Percentiles rank a stretch among this genome's conserved stretches.
Conservation (phyloP, 2,888 invertebrate genomes). For the Callimorpha dominula region DNA sequence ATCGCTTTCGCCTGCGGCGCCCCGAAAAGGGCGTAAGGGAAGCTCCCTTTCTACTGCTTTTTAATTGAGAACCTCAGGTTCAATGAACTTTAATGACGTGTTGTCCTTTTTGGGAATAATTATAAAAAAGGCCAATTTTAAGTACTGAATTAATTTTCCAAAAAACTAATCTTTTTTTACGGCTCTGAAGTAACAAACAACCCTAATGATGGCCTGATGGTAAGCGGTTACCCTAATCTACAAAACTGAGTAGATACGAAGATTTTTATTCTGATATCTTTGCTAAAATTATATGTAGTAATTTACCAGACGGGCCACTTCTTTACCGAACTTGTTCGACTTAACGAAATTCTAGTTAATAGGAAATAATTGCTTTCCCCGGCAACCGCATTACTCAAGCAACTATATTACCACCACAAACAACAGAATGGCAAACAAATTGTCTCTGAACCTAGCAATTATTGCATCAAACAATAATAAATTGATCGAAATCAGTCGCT, state of each 20-base stretch:
- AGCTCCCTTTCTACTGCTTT: constrained; percentile 55
- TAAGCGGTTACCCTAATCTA: not conserved
- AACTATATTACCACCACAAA: constrained; percentile 48
- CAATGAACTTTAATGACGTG: constrained; percentile 54
- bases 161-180: no score
- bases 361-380: not conserved
- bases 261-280: not conserved
- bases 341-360: not conserved
- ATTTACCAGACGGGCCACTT: not conserved
- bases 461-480: constrained; percentile 72
- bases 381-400: constrained; percentile 30
- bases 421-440: constrained; percentile 60
- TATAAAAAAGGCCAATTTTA: not conserved
- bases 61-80: constrained; percentile 69
- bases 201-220: constrained; percentile 13
- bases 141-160: no score
- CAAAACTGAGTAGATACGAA: not conserved
- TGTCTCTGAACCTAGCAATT: constrained; percentile 63
- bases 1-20: constrained; percentile 72
- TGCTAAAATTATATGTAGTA: not conserved
- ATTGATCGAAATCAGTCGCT: constrained; percentile 64
- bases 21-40: constrained; percentile 57
- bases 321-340: not conserved
- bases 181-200: no score
- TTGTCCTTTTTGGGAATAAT: constrained; percentile 26